These are phyloP conservation scores for Lasioglossum leucozonium DNA, from an alignment of 2,888 invertebrate genomes.

Conservation along the genomic window DNA sequence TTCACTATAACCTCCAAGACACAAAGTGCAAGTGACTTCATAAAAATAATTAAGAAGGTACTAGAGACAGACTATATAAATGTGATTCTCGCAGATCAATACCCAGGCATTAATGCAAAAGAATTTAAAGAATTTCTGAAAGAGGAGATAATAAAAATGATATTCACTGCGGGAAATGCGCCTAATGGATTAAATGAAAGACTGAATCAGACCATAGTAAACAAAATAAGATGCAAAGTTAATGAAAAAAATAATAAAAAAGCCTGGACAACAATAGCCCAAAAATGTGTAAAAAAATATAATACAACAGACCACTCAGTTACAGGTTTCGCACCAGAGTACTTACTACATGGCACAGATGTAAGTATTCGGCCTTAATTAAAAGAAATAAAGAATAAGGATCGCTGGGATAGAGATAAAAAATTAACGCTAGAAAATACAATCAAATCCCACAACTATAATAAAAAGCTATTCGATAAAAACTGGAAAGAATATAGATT, in stretches of 20 bases:
- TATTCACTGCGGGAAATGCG: too few species aligned
- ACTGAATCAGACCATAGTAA: conserved; percentile 47
- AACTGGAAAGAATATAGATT: conserved; percentile 65
- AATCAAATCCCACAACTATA: conserved; percentile 65
- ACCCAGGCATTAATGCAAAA: too few species aligned
- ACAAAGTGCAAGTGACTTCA: too few species aligned
- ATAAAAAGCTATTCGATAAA: conserved; percentile 66
- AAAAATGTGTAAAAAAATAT: conserved; percentile 71
- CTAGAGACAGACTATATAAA: too few species aligned
- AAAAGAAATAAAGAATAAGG: neutral
- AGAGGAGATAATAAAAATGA: too few species aligned
- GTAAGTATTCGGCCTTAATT: conserved; percentile 8
- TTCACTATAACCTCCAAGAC: too few species aligned
- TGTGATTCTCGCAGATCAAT: too few species aligned
- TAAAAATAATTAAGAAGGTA: too few species aligned
- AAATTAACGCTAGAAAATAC: conserved; percentile 64
- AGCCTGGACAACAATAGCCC: neutral
- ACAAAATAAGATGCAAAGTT: conserved; percentile 28
- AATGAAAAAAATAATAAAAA: neutral
- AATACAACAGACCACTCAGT: conserved; percentile 74
- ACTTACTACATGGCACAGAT: conserved; percentile 70
- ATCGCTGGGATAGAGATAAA: conserved; percentile 27
- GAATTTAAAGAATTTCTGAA: too few species aligned
- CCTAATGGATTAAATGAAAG: conserved; percentile 12
- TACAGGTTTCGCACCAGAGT: conserved; percentile 69